A percentile compares a stretch with the other conserved stretches of the same genome.
These are phyloP conservation scores for Pollimyrus isidori DNA, from an alignment of 2,113 vertebrate species.

Conservation along the genomic window DNA sequence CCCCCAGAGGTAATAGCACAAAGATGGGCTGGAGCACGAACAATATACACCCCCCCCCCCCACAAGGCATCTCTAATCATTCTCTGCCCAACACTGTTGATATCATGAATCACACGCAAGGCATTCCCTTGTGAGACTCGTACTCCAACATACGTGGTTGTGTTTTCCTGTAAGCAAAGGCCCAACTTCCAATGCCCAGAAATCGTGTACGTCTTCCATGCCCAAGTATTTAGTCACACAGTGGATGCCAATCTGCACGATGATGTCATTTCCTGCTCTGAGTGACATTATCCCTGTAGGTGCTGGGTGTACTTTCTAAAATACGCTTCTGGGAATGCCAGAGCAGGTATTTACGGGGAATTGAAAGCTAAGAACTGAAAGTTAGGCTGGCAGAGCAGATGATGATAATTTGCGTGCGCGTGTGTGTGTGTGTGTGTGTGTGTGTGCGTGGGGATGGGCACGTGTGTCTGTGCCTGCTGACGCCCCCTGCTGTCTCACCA, in stretches of 20 bases:
- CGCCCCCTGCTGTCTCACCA: neutral
- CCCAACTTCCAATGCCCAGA: neutral
- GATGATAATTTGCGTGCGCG: neutral
- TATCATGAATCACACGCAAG: neutral
- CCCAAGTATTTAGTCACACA: constrained; percentile 16
- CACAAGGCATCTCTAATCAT: too few species aligned
- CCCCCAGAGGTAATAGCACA: constrained; percentile 34
- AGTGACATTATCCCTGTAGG: constrained; percentile 30
- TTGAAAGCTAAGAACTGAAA: neutral
- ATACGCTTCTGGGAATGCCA: neutral
- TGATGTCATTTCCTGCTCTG: constrained; percentile 21
- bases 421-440: neutral
- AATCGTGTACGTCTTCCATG: neutral
- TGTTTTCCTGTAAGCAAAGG: neutral
- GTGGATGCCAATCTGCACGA: constrained; percentile 18
- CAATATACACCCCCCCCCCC: constrained; percentile 23
- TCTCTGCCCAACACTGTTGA: neutral
- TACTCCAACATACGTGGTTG: neutral
- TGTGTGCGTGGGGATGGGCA: too few species aligned
- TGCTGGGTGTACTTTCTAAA: constrained; percentile 9
- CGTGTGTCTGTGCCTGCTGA: neutral
- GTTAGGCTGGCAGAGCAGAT: neutral
- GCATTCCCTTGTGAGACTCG: neutral
- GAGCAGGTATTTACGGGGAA: neutral
- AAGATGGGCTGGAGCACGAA: constrained; percentile 35